Evolutionary conservation across 1,140 invertebrate species (phyloP), one percentile per base, ranked within the genome.

Genomic region (Epicauta chinensis): DNA sequence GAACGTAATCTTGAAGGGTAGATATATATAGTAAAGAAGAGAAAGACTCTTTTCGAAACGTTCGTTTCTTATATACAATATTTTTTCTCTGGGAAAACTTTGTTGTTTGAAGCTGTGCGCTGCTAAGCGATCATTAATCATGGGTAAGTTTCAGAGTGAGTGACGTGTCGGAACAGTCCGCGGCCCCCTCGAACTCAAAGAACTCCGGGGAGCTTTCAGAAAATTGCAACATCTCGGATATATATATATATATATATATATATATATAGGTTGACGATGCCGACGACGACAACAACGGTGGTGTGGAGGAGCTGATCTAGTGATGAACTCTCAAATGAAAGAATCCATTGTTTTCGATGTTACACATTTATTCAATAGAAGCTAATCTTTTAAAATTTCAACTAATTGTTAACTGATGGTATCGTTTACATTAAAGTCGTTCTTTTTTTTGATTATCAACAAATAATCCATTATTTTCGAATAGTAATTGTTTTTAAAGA

Each of bases 81-180:
- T 75, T 75, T 72, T 77, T 76, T 76, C 73, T 73, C 70, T 77
- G 76, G 75, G 76, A 78, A 79, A 79, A 79, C 74, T 78, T 79
- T 78, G 76, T 78, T 79, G 77, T 78, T 77, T 77, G 77, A 76
- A 77, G 75, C 75, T 74, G 73, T 71, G 67, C 66, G 62, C 66
- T 60, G 69, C 65, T 61, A 64, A 73, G 71, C 71, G 69, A 77
- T 73, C 77, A 79, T 78, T 79, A 79, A 79, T 79, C 76, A 78
- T 77, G 73, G 70, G 70, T 61, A 74, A 76, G 75, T 77, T 78
- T 79, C 75, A 73, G 77, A 77, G 76, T 78, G 76, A 79, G 76
- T 78, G 75, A 75, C 73, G 75, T 64, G 66, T 70, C 59, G 62
- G 66, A 64, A 63, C 65, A 51, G 59, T 56, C 61, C 52, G 61